Evolutionary conservation across 2,888 invertebrate species (phyloP), one percentile per base, ranked within the genome.

Genomic region (Dicranocentrus wangi): DNA sequence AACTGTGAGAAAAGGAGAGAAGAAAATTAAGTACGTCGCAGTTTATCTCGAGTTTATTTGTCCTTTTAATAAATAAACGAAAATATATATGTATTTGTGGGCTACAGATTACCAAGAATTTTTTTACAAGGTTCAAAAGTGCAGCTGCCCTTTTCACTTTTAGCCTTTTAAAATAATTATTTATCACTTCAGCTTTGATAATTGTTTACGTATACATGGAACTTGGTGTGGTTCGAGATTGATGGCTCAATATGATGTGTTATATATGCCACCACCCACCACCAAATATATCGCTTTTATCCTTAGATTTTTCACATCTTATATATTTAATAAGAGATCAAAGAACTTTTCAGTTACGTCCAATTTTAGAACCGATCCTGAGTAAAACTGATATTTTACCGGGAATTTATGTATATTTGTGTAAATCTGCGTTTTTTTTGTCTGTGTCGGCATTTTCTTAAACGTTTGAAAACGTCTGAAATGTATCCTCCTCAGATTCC

Each of bases 1-100:
- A 79, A 71, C 71, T 79, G 78, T 79, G 78, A 79, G 78, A 79
- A 76, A 76, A 58, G 66, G 47, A 32, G n/a, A n/a, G n/a, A n/a
- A n/a, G n/a, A 23, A 68, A 78, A 71, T 39, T 65, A 55, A n/a
- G n/a, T n/a, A 32, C 66, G 66, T 76, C 68, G 68, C 55, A 17
- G 58, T 21, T n/a, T 42, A 25, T 28, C n/a, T 28, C 43, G 47
- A 28, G 60, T 61, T 55, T 71, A 58, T 79, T 71, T 42, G 39
- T 42, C n/a, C 55, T 43, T 78, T 79, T 23, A 65, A 71, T 66
- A 71, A 79, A 79, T 58, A 78, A 32, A 32, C 32, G 32, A 32
- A 32, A 32, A 32, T 32, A 10, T 7, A 10, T 32, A 32, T n/a
- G n/a, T n/a, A n/a, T n/a, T n/a, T n/a, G n/a, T n/a, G n/a, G n/a